A percentile compares a stretch with the other conserved stretches of the same genome.
Evolutionary conservation across 2,797 vertebrate genomes (phyloP).

Genomic region (Aphelocoma californica): DNA sequence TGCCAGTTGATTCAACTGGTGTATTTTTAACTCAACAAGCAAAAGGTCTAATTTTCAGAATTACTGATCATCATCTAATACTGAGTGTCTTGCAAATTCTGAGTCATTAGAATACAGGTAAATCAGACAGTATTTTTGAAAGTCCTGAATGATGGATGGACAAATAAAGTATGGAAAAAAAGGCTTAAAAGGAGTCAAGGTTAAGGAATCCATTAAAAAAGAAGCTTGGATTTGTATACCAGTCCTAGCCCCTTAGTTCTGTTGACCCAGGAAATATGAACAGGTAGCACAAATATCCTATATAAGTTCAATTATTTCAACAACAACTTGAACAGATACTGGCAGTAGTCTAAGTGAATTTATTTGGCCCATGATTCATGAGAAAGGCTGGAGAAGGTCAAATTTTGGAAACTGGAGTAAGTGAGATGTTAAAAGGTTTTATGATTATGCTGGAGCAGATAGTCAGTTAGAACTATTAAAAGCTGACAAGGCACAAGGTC

Average conservation of each 20-base stretch:
- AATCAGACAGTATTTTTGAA: background rate
- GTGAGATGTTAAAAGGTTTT: slow-evolving; percentile 40
- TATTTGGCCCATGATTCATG: slow-evolving; percentile 2
- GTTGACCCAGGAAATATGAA: background rate
- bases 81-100: background rate
- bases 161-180: background rate
- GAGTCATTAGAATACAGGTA: background rate
- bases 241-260: background rate
- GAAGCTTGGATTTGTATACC: background rate
- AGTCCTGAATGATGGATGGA: background rate
- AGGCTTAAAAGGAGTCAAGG: background rate
- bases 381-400: slow-evolving; percentile 9
- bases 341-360: background rate
- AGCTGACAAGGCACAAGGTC: background rate
- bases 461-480: slow-evolving; percentile 34
- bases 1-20: background rate
- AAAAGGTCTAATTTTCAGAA: background rate
- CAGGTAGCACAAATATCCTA: background rate
- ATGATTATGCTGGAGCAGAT: background rate
- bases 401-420: slow-evolving; percentile 9
- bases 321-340: background rate
- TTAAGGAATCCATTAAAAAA: background rate
- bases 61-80: background rate
- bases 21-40: background rate
- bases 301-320: background rate